Conservation (phyloP, 2,797 vertebrate species). For the Delichon dasypus region DNA sequence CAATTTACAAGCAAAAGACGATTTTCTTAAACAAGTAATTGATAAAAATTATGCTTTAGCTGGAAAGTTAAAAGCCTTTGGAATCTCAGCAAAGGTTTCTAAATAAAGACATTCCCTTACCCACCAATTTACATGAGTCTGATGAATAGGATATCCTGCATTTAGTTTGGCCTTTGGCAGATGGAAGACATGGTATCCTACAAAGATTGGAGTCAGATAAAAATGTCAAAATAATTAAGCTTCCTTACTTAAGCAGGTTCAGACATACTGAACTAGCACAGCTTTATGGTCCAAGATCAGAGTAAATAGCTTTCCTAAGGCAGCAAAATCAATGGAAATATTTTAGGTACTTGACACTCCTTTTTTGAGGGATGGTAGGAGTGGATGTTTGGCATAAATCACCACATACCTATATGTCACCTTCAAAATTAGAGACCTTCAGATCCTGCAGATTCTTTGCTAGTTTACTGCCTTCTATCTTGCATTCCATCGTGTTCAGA, state of each 20-base stretch:
- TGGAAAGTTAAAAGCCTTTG: background rate
- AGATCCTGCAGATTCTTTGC: background rate
- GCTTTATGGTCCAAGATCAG: background rate
- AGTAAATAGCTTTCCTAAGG: background rate
- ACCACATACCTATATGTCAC: background rate
- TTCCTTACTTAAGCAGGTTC: background rate
- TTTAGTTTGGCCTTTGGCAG: background rate
- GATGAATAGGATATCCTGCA: background rate
- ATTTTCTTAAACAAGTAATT: background rate
- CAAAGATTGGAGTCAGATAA: background rate
- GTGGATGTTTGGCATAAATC: slow-evolving; percentile 9
- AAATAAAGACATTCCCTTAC: background rate
- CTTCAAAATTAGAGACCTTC: background rate
- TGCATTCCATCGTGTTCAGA: background rate
- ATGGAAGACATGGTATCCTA: background rate
- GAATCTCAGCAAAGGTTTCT: background rate
- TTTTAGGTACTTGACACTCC: background rate
- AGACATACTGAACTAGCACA: background rate
- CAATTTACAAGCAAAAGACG: background rate
- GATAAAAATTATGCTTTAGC: background rate
- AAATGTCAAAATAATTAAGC: background rate
- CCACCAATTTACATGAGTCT: background rate
- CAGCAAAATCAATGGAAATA: background rate
- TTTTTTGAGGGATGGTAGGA: background rate
- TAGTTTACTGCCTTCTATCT: slow-evolving; percentile 10